Conservation (phyloP, 2,797 vertebrate species). For the Philypnodon macrostomus region DNA sequence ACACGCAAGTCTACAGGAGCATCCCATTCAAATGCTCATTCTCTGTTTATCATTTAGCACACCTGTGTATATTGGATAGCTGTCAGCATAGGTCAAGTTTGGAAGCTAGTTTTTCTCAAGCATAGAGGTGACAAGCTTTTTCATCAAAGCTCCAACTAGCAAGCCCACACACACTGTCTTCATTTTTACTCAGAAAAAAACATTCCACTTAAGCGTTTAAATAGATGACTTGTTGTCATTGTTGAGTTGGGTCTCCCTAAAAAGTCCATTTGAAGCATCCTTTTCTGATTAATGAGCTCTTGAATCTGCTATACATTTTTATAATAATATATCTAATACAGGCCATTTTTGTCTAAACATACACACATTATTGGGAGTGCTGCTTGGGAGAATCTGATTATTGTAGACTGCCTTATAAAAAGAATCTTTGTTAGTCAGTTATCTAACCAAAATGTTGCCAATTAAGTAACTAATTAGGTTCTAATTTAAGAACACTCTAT, state of each 20-base stretch:
- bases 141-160: constrained; percentile 13
- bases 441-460: too few relatives aligned
- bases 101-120: constrained; percentile 61
- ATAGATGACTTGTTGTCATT: constrained; percentile 58
- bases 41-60: constrained; percentile 29
- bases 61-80: constrained; percentile 48
- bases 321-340: too few relatives aligned
- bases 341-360: constrained; percentile 20
- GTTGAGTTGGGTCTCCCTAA: constrained; percentile 43
- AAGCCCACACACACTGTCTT: constrained; percentile 24
- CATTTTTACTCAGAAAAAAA: constrained; percentile 34
- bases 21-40: constrained; percentile 46
- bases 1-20: constrained; percentile 38
- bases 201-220: constrained; percentile 54
- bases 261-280: constrained; percentile 53
- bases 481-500: too few relatives aligned
- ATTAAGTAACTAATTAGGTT: too few relatives aligned
- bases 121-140: constrained; percentile 37
- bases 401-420: too few relatives aligned
- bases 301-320: too few relatives aligned
- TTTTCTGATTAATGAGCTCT: constrained; percentile 67
- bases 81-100: constrained; percentile 46
- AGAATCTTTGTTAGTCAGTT: too few relatives aligned
- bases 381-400: too few relatives aligned
- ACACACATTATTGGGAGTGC: too few relatives aligned